phyloP scores from a whole-genome alignment of 2,797 vertebrate genomes.

The Fundulus diaphanus region DNA sequence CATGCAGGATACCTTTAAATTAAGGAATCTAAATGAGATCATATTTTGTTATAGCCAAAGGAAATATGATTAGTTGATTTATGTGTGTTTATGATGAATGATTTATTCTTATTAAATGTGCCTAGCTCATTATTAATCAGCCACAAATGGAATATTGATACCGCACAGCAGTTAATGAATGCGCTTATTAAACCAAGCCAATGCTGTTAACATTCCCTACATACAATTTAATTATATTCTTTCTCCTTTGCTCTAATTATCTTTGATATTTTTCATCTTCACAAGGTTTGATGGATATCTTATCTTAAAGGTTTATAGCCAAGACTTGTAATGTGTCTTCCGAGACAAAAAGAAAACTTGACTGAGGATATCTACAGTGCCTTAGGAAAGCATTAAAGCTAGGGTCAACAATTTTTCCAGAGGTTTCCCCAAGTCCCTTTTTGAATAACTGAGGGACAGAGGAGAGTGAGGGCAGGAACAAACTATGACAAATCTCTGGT shows the following conservation, averaged over 20 bases:
- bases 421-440: too few relatives aligned
- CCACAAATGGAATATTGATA: conserved; percentile 74
- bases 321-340: conserved; percentile 66
- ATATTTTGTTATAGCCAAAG: conserved; percentile 72
- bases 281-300: conserved; percentile 70
- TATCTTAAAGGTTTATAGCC: conserved; percentile 64
- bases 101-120: conserved; percentile 75
- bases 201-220: conserved; percentile 64
- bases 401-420: too few relatives aligned
- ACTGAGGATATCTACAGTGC: conserved; percentile 21
- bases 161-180: conserved; percentile 69
- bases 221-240: conserved; percentile 76
- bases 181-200: conserved; percentile 70
- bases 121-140: conserved; percentile 74
- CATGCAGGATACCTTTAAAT: conserved; percentile 64
- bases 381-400: not conserved
- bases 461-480: too few relatives aligned
- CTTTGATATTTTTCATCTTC: conserved; percentile 76
- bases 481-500: too few relatives aligned
- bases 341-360: conserved; percentile 66
- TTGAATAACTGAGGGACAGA: too few relatives aligned
- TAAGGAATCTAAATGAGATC: conserved; percentile 69
- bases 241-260: conserved; percentile 71
- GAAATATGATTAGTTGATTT: conserved; percentile 72
- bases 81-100: conserved; percentile 78